A percentile compares a stretch with the other conserved stretches of the same genome.
phyloP scores from a whole-genome alignment of 2,113 vertebrate species.

The Oryctolagus cuniculus region DNA sequence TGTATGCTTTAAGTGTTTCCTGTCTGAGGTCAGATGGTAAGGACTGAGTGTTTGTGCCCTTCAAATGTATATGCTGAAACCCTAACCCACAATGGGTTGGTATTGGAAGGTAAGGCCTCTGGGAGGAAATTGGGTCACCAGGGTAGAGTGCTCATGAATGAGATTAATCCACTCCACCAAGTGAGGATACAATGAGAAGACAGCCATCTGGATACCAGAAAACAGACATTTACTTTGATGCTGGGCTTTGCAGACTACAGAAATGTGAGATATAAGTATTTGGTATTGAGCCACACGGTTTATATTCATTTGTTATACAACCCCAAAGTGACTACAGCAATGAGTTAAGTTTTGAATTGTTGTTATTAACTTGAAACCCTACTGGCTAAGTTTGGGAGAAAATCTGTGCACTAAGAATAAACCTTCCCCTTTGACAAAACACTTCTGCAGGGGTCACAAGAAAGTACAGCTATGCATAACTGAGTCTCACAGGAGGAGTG shows the following conservation, averaged over 20 bases:
- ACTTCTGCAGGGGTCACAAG: not conserved
- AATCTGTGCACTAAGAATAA: not conserved
- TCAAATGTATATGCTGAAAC: not conserved
- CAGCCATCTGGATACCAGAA: not conserved
- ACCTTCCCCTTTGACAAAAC: not conserved
- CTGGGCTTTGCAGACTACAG: not conserved
- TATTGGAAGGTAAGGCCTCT: not conserved
- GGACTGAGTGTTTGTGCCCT: not conserved
- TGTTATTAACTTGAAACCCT: not conserved
- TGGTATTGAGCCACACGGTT: not conserved
- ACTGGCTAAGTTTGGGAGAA: not conserved
- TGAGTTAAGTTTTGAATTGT: not conserved
- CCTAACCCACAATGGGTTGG: not conserved
- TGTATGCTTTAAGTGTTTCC: not conserved
- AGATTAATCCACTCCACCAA: not conserved
- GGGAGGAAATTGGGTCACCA: too few species aligned
- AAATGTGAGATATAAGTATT: not conserved
- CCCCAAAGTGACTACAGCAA: not conserved
- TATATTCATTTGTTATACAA: not conserved
- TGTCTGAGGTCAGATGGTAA: not conserved
- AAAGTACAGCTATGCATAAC: not conserved
- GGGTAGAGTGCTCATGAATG: not conserved
- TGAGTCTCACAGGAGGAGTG: not conserved
- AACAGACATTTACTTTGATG: too few species aligned
- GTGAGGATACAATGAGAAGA: not conserved